Evolutionary conservation across 2,888 invertebrate genomes (phyloP), one percentile per base, ranked within the genome.

Genomic region (Lepidocyrtinus sp.): DNA sequence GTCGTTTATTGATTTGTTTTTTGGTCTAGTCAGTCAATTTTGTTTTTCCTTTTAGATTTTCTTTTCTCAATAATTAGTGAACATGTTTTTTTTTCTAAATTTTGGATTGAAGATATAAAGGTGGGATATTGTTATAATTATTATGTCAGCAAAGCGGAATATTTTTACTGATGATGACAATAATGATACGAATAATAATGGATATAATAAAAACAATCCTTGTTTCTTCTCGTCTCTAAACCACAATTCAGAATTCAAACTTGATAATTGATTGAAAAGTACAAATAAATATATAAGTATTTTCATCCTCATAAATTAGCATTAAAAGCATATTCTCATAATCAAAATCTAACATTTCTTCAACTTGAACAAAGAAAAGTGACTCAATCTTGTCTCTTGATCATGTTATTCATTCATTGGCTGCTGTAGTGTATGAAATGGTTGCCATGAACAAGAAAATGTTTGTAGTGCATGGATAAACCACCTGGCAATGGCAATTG

Each of bases 101-200:
- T 26, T 59, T 36, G 27, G 61, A 19, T 69, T 75, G 75, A 75
- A 69, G 75, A 69, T 77, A n/a, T n/a, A 72, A 77, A 71, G 77
- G 46, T 71, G 71, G 45, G 61, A 64, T 67, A 74, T 17, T 50
- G 36, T 36, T 7, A 36, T 36, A 36, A 36, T 36, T 36, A 36
- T 12, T 36, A 77, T 77, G 62, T 67, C 64, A 71, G 62, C 45
- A 26, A 71, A 77, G 25, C 25, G 64, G 24, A 72, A 17, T 72
- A 77, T 72, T 72, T 77, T 72, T 72, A 77, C 77, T 77, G 77
- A 72, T 72, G 72, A 77, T 65, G 36, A 36, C 36, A 70, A 75
- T 75, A 61, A 61, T 75, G 67, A 74, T 75, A 75, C 75, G 62
- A 75, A 36, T 75, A 69, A 69, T 69, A 62, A 69, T 69, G 67